phyloP scores from a whole-genome alignment of 2,113 vertebrate species.

The Trematocara unimaculatum region DNA sequence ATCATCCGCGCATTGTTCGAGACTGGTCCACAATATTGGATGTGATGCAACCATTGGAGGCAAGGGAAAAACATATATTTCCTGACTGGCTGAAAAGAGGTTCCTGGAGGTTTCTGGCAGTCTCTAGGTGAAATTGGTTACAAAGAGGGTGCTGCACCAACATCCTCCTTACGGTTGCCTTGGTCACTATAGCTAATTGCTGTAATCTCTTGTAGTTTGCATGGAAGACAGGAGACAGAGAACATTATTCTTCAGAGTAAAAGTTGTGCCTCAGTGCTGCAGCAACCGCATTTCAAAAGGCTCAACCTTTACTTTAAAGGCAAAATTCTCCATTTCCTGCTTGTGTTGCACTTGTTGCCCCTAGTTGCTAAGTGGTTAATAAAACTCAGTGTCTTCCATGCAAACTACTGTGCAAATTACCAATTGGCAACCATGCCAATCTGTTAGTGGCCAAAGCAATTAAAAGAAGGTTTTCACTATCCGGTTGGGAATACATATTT shows the following conservation, averaged over 20 bases:
- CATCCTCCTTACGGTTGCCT: neutral
- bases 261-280: neutral
- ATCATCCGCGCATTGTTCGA: neutral
- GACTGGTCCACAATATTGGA: neutral
- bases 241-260: neutral
- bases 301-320: neutral
- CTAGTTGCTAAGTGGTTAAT: neutral
- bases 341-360: neutral
- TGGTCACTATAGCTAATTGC: neutral
- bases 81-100: neutral
- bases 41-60: neutral
- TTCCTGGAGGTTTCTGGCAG: neutral
- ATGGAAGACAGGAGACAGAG: neutral
- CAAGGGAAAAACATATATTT: neutral
- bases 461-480: neutral
- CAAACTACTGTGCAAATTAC: neutral
- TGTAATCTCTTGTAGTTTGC: neutral
- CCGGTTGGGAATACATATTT: neutral
- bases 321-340: neutral
- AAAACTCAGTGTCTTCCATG: neutral
- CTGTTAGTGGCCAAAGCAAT: neutral
- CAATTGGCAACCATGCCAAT: neutral
- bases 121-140: neutral
- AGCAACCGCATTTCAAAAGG: neutral
- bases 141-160: neutral